phyloP scores from a whole-genome alignment of 2,113 vertebrate genomes.

The Edolisoma coerulescens region DNA sequence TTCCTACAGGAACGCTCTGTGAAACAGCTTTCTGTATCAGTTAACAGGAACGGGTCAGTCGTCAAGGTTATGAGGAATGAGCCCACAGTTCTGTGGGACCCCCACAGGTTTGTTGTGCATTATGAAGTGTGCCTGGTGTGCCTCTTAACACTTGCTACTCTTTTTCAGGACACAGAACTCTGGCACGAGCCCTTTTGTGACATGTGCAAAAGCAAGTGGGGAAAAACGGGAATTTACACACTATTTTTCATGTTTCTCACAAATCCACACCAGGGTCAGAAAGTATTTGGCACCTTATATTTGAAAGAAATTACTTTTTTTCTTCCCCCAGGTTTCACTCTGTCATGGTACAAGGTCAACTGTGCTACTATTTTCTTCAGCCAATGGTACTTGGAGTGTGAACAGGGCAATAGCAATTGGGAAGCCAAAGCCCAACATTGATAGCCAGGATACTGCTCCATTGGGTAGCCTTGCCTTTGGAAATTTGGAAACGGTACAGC shows the following conservation, averaged over 20 bases:
- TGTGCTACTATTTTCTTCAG: background rate
- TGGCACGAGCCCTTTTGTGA: background rate
- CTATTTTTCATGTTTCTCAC: background rate
- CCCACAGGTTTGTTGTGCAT: background rate
- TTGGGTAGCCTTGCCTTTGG: background rate
- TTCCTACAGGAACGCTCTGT: background rate
- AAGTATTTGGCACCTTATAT: background rate
- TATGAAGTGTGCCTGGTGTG: background rate
- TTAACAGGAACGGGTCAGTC: background rate
- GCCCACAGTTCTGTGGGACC: background rate
- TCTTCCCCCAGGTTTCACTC: accelerated
- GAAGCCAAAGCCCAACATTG: background rate
- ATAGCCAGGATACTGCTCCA: background rate
- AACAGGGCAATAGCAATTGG: background rate
- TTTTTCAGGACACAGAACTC: background rate
- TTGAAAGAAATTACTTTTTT: background rate
- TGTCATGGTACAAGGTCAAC: background rate
- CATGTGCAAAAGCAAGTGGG: background rate
- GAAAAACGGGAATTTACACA: background rate
- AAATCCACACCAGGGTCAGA: accelerated
- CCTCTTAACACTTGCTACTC: accelerated
- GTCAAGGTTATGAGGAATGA: background rate
- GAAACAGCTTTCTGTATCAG: background rate
- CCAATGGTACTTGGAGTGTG: background rate
- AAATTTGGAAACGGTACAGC: accelerated